Conservation (phyloP, 2,888 invertebrate species). For the Gymnoscelis rufifasciata region DNA sequence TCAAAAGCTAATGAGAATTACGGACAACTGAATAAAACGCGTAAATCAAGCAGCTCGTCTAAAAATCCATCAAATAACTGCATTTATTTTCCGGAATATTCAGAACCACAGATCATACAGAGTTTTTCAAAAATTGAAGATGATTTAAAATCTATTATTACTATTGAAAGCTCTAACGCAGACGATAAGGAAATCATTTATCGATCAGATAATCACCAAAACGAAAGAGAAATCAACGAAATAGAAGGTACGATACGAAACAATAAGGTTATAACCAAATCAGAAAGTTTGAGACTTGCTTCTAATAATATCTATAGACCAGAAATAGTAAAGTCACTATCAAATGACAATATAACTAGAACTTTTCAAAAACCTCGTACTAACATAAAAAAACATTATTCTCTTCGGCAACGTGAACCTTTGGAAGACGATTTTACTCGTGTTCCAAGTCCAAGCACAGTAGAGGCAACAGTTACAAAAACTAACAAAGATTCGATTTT, state of each 20-base stretch:
- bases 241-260: constrained; percentile 73
- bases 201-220: constrained; percentile 63
- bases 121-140: constrained; percentile 66
- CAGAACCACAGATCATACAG: constrained; percentile 57
- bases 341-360: constrained; percentile 62
- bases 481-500: constrained; percentile 30
- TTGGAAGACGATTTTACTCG: constrained; percentile 55
- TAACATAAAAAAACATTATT: constrained; percentile 71
- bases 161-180: constrained; percentile 65
- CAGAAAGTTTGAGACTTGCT: constrained; percentile 61
- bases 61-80: constrained; percentile 42
- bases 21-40: constrained; percentile 64
- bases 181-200: constrained; percentile 61
- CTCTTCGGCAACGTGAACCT: constrained; percentile 70
- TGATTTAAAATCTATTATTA: constrained; percentile 70
- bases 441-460: constrained; percentile 61
- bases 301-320: constrained; percentile 47
- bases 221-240: constrained; percentile 74
- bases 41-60: constrained; percentile 37
- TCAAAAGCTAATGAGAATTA: constrained; percentile 57
- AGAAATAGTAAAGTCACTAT: constrained; percentile 56
- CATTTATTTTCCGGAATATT: constrained; percentile 51
- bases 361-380: constrained; percentile 45
- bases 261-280: constrained; percentile 68
- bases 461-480: constrained; percentile 45